Conservation (phyloP, 30 jellyfish, hydroid and myxozoan genomes). For the Cassiopea andromeda region DNA sequence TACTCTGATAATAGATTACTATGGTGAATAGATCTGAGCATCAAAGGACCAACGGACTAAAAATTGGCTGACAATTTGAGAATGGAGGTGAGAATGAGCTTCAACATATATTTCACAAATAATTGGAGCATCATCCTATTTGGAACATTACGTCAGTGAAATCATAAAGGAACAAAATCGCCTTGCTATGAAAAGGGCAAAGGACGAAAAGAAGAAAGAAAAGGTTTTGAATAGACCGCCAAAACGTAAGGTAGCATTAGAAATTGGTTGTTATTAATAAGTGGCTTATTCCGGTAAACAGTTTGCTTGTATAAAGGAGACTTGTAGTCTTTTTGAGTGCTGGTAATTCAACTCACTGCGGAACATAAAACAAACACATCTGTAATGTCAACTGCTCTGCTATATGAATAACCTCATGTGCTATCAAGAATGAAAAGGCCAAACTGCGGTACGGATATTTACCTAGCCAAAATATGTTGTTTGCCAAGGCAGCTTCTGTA, state of each 20-base stretch:
- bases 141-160: neutral
- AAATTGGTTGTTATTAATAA: neutral
- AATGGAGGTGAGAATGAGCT: neutral
- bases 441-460: constrained; percentile 72
- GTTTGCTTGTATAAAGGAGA: constrained; percentile 50
- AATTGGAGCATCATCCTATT: neutral
- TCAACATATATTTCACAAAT: neutral
- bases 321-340: constrained; percentile 30
- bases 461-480: constrained; percentile 71
- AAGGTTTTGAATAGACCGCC: constrained; percentile 20
- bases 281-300: constrained; percentile 5
- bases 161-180: neutral
- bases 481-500: constrained; percentile 71
- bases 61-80: neutral
- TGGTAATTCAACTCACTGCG: constrained; percentile 37
- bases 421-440: constrained; percentile 72
- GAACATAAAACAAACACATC: constrained; percentile 52
- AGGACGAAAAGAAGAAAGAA: no score
- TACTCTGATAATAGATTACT: neutral
- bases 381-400: constrained; percentile 41
- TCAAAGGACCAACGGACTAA: neutral
- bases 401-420: constrained; percentile 75
- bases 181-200: neutral
- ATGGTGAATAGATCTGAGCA: neutral
- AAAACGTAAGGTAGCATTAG: neutral